phyloP scores from a whole-genome alignment of 2,113 vertebrate genomes.

The Tychaedon coryphoeus region DNA sequence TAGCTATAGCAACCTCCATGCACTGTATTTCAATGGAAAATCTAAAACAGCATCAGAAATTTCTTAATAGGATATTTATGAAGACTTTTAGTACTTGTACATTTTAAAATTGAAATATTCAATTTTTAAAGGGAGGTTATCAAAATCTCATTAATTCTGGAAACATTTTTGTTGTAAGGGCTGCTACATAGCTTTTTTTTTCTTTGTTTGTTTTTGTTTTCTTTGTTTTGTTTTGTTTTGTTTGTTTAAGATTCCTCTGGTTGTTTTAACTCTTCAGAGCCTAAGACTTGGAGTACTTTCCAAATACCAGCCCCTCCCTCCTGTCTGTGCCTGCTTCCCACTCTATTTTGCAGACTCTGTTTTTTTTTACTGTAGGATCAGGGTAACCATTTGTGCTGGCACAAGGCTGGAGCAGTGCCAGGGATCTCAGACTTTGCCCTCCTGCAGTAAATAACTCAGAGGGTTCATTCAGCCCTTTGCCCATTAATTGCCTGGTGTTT shows the following conservation, averaged over 20 bases:
- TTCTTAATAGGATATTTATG: constrained; percentile 59
- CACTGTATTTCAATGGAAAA: constrained; percentile 58
- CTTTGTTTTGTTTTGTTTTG: accelerated
- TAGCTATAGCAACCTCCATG: constrained; percentile 70
- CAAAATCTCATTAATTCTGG: constrained; percentile 36
- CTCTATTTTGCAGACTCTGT: neutral
- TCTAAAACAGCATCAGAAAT: constrained; percentile 56
- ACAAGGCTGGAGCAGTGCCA: neutral
- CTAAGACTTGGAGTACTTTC: neutral
- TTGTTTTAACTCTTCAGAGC: neutral
- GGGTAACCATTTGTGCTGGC: neutral
- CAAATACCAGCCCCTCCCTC: neutral
- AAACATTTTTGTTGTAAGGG: neutral
- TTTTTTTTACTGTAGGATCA: neutral
- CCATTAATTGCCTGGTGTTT: neutral
- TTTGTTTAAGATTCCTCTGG: neutral
- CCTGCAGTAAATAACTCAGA: neutral
- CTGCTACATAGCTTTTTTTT: neutral
- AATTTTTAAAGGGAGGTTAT: constrained; percentile 5
- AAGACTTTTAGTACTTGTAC: constrained; percentile 41
- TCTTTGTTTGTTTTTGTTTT: neutral
- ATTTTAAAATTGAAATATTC: constrained; percentile 47
- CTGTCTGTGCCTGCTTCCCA: neutral
- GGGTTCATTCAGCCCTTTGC: neutral
- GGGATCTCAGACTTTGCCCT: neutral